Conservation (phyloP, 2,888 invertebrate species). For the Acleris sparsana region DNA sequence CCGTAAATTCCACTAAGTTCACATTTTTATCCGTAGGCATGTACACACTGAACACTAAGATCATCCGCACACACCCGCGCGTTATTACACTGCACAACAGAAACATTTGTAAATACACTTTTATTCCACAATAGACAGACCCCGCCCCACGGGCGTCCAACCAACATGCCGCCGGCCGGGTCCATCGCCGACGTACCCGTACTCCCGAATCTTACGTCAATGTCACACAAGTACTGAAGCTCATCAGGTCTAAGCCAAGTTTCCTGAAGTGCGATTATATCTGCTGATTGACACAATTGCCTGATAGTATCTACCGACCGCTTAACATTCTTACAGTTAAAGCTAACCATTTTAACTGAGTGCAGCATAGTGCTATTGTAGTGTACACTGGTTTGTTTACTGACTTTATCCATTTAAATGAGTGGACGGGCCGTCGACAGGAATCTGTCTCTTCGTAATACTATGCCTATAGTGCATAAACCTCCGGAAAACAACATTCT, state of each 20-base stretch:
- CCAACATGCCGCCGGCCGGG: background rate
- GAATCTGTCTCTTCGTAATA: background rate
- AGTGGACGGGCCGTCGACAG: background rate
- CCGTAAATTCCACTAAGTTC: no score
- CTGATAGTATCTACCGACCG: background rate
- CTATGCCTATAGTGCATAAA: conserved; percentile 30
- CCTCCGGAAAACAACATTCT: conserved; percentile 31
- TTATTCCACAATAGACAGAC: background rate
- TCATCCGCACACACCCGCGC: background rate
- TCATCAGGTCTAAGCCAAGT: background rate
- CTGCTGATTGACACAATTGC: background rate
- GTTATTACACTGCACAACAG: background rate
- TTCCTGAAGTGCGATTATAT: background rate
- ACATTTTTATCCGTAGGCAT: background rate
- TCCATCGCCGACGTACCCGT: background rate
- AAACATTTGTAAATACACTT: background rate
- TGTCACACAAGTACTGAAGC: background rate
- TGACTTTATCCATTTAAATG: background rate
- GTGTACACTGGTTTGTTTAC: background rate
- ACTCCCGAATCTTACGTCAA: background rate
- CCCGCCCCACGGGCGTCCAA: background rate
- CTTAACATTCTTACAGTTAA: background rate
- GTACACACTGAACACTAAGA: background rate
- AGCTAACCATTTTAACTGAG: background rate
- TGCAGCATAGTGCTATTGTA: background rate